These are phyloP conservation scores for Rattus rattus DNA, from an alignment of 2,113 vertebrate species.

Conservation along the genomic window DNA sequence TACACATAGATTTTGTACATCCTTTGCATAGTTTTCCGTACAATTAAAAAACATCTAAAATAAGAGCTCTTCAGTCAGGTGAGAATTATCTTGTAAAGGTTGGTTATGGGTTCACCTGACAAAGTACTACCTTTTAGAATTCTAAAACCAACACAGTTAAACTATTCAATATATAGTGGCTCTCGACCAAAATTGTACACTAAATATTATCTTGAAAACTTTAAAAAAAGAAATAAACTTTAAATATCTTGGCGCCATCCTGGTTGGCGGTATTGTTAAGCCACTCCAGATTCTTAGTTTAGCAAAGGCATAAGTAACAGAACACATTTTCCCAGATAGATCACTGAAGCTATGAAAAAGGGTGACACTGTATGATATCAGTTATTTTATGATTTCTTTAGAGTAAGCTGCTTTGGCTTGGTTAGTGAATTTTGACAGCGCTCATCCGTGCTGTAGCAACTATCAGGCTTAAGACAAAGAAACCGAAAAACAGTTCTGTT, in stretches of 20 bases:
- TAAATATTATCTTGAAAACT: background rate
- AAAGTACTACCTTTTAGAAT: slow-evolving; percentile 51
- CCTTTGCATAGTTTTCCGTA: background rate
- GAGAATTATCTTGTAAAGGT: slow-evolving; percentile 53
- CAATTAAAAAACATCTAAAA: background rate
- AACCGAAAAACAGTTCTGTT: slow-evolving; percentile 55
- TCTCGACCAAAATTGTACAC: background rate
- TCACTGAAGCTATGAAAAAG: slow-evolving; percentile 39
- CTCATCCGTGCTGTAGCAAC: background rate
- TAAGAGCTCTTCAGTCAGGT: slow-evolving; percentile 25
- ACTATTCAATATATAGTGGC: slow-evolving; percentile 54
- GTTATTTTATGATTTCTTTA: slow-evolving; percentile 49
- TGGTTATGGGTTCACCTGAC: slow-evolving; percentile 3
- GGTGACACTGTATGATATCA: background rate
- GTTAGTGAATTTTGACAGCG: slow-evolving; percentile 67
- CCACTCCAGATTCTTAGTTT: slow-evolving; percentile 21
- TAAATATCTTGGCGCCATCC: background rate
- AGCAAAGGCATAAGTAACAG: slow-evolving; percentile 20
- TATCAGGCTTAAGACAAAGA: slow-evolving; percentile 17
- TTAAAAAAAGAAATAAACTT: slow-evolving; percentile 14
- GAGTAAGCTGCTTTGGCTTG: slow-evolving; percentile 45
- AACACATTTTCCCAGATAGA: slow-evolving; percentile 44
- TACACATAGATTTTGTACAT: slow-evolving; percentile 18
- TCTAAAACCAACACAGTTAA: slow-evolving; percentile 56
- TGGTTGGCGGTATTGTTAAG: slow-evolving; percentile 30